Evolutionary conservation across 2,113 vertebrate genomes (phyloP), one percentile per base, ranked within the genome.

Genomic region (Phoxinus phoxinus): DNA sequence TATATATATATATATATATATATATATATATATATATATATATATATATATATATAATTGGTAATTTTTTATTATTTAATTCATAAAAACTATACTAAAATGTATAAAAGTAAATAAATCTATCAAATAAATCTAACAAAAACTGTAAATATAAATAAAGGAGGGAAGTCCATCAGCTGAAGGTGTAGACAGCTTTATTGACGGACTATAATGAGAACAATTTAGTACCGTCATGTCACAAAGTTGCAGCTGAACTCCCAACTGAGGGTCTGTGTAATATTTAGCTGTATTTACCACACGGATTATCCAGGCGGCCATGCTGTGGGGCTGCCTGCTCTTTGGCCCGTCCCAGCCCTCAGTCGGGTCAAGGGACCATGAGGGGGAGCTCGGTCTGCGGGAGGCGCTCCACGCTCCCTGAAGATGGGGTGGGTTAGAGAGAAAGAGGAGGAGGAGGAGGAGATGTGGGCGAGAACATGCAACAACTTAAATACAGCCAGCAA

Each of bases 361-460:
- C 95, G 95, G 96, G 95, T 97, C 97, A 94, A 95, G 95, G 91
- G 97, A 97, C 97, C 97, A 99, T 94, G 96, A 97, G 95, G 96
- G 96, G 94, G 97, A 97, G 96, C 96, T 97, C 94, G 96, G 95
- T 95, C 97, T 96, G 95, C 97, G 97, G 97, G 97, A 95, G 94
- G 96, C 95, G 93, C 95, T 98, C 98, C 98, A 98, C 96, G 96
- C 95, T 95, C 97, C 98, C 98, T 99, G 97, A 96, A 96, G 96
- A 94, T 96, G 56, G 94, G 84, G 92, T 94, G 95, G 96, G 95
- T 95, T 94, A 96, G 96, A 97, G 86, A 91, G 87, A 81, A 88
- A 90, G 91, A 96, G 86, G 94, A 41, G 41, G 35, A 41, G 41
- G 35, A 35, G 35, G 41, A 48, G 82, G 44, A 77, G 89, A 91